phyloP scores from a whole-genome alignment of 2,888 invertebrate species.

The Vanessa cardui region DNA sequence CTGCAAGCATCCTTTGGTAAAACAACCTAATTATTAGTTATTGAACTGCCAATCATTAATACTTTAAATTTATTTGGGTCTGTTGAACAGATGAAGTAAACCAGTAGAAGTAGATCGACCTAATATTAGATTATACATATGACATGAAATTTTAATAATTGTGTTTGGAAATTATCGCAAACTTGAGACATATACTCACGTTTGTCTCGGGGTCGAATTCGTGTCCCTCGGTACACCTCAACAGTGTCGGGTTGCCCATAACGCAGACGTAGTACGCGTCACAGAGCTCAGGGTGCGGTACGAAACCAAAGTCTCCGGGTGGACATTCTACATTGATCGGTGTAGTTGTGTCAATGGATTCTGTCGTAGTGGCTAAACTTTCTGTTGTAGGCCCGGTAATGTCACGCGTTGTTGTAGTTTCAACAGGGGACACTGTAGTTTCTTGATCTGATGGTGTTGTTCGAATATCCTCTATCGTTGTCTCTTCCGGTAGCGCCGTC shows the following conservation, averaged over 20 bases:
- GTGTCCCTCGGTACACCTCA: slow-evolving; percentile 41
- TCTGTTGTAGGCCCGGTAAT: background rate
- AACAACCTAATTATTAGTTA: too few relatives aligned
- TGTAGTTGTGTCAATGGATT: background rate
- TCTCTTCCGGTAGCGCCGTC: slow-evolving; percentile 2
- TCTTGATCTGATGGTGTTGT: background rate
- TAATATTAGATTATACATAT: too few relatives aligned
- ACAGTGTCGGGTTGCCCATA: slow-evolving; percentile 34
- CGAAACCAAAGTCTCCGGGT: slow-evolving; percentile 38
- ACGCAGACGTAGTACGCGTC: slow-evolving; percentile 43
- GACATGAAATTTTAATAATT: background rate
- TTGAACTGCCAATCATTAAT: too few relatives aligned
- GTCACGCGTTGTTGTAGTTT: too few relatives aligned
- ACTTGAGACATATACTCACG: slow-evolving; percentile 26
- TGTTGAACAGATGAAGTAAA: too few relatives aligned
- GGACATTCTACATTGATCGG: slow-evolving; percentile 30
- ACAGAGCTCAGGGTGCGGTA: slow-evolving; percentile 42
- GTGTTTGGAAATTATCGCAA: background rate
- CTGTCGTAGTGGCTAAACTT: background rate
- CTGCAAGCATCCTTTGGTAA: too few relatives aligned
- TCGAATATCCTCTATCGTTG: slow-evolving; percentile 3
- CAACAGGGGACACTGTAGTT: too few relatives aligned
- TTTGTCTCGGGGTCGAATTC: slow-evolving; percentile 33
- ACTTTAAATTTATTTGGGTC: too few relatives aligned
- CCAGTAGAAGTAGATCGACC: background rate